Base-by-base conservation (phyloP, 2,888 invertebrate genomes). In the Oxycera nigricornis region DNA sequence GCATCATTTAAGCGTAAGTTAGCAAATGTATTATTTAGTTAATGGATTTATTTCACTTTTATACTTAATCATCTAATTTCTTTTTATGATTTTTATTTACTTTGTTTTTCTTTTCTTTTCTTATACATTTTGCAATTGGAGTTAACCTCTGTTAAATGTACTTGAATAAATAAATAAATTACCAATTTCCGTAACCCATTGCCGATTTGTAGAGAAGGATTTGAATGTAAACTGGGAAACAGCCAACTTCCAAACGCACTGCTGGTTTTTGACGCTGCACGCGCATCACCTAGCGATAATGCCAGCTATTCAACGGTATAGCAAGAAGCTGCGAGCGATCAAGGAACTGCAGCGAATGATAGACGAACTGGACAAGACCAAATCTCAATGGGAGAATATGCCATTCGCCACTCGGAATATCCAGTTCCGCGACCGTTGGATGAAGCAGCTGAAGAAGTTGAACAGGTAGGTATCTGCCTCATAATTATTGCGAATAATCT, bases 231-330 rank as follows among this genome's bases (percentile, higher is more conserved):
- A 87, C 62, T 93, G 92, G 91, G 89, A 90, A 9, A 92, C 93
- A 72, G 90, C 93, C 1, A 97, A 96, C 81, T 99, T 99, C 86
- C 94, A 95, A 77, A 97, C 98, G 0, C 94, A 96, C 79, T 98
- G 98, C 83, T 98, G 98, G 95, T 98, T 97, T 86, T 88, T 98
- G 61, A 97, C 98, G 0, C 88, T 98, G 50, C 95, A 97, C 84
- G 94, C 94, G 85, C 96, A 97, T 85, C 97, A 98, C 83, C 89
- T 98, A 74, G 93, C 96, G 7, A 89, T 98, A 73, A 88, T 97
- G 78, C 97, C 98, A 0, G 92, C 95, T 2, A 88, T 95, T 65
- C 93, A 95, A 81, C 94, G 95, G 78, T 94, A 94, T 82, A 91
- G 92, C 79, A 88, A 93, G 77, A 89, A 92, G 79, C 85, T 92